Evolutionary conservation across 2,888 invertebrate species (phyloP), one percentile per base, ranked within the genome.

Genomic region (Spodoptera exigua): DNA sequence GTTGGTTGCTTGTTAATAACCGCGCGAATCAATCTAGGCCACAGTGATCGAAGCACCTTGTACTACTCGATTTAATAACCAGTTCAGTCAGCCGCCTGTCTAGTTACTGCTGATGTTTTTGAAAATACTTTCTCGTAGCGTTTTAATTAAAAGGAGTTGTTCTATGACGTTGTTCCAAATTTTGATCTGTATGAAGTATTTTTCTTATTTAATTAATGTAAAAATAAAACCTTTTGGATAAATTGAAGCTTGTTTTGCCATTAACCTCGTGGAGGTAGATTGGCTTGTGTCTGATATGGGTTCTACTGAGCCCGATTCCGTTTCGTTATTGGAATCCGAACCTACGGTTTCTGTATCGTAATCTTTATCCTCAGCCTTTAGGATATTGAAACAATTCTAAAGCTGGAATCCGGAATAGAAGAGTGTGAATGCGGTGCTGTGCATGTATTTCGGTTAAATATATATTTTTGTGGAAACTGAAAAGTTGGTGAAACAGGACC

Each of bases 1-100:
- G 70, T 74, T 62, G 62, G 70, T 74, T 62, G 62, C 60, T 62
- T 61, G 76, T 60, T 70, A 61, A 61, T 70, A 63, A 70, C 63
- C 61, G 48, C 49, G 45, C 14, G 48, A 52, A 52, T 73, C 56
- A 63, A 76, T 76, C 62, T 65, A 43, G 76, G 68, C 17, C 68
- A 48, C 45, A 43, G 39, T 48, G 37, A 53, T 48, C 57, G 57
- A 40, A 61, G 47, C 36, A 71, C 57, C 73, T 43, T 68, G 73
- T 73, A 72, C 56, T 47, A 57, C 52, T 53, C 41, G 46, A 48
- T 69, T 61, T 61, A 67, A 58, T 72, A 70, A 61, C 51, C 59
- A 56, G 57, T 61, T 58, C 52, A 58, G 17, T 55, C 64, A 37
- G 45, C 34, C 17, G 62, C 46, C 48, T 57, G 41, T 32, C 54